Evolutionary conservation across 2,113 vertebrate species (phyloP).

Genomic region (Eptesicus fuscus): DNA sequence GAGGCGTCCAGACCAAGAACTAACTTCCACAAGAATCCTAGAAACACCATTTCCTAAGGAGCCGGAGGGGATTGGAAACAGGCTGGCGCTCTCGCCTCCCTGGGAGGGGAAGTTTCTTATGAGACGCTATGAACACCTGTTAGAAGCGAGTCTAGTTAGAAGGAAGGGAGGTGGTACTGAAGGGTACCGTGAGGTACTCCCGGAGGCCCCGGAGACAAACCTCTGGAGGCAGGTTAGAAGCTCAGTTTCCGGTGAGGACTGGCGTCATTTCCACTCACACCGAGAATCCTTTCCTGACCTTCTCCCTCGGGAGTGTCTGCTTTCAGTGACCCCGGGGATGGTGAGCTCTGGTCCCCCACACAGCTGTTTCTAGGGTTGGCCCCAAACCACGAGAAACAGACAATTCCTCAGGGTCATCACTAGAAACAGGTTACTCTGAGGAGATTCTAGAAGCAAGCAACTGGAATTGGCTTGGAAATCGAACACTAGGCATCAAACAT

Average conservation of each 20-base stretch:
- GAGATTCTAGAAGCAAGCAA: background rate
- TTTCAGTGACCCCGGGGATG: background rate
- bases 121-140: background rate
- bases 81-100: background rate
- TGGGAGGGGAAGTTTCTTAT: background rate
- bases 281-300: background rate
- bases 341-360: background rate
- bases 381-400: background rate
- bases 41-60: background rate
- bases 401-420: background rate
- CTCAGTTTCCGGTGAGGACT: background rate
- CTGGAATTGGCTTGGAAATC: background rate
- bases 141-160: background rate
- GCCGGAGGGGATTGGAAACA: background rate
- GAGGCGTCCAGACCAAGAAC: background rate
- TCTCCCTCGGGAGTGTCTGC: background rate
- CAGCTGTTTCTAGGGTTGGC: background rate
- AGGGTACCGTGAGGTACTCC: background rate
- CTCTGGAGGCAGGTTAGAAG: background rate
- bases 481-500: background rate
- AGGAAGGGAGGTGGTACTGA: background rate
- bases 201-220: background rate
- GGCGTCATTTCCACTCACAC: background rate
- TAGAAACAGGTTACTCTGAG: background rate
- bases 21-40: background rate